Evolutionary conservation across 2,113 vertebrate genomes (phyloP).

Genomic region (Steatornis caripensis): DNA sequence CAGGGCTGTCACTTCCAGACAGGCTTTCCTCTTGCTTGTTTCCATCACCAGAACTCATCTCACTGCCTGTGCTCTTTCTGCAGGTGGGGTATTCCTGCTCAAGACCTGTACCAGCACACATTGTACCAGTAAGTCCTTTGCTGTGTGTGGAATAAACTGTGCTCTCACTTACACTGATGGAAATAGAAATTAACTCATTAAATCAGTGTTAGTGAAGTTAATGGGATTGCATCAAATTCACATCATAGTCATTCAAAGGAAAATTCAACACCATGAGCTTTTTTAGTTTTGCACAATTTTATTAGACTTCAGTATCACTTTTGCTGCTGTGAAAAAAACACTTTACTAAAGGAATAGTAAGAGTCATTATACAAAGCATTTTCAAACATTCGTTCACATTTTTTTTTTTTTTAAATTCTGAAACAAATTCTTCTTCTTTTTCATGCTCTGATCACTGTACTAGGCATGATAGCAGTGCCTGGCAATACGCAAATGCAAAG

Average conservation of each 20-base stretch:
- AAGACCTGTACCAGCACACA: not conserved
- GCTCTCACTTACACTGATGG: not conserved
- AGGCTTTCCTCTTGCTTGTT: not conserved
- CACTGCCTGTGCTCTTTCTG: not conserved
- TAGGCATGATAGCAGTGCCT: not conserved
- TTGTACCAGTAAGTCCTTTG: not conserved
- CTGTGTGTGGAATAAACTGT: not conserved
- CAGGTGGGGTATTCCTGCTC: not conserved
- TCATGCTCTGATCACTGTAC: not conserved
- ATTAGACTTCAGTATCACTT: not conserved
- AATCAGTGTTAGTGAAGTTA: not conserved
- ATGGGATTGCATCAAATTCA: not conserved
- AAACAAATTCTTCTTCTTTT: not conserved
- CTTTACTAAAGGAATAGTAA: not conserved
- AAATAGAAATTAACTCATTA: not conserved
- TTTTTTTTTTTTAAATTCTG: not conserved
- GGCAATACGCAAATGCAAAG: not conserved
- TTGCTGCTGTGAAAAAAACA: not conserved
- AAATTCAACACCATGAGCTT: not conserved
- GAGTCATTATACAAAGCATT: not conserved
- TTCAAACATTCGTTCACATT: not conserved
- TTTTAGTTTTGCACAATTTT: not conserved
- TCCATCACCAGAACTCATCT: not conserved
- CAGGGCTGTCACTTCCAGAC: rapidly evolving
- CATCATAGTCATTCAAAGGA: not conserved